A percentile compares a stretch with the other conserved stretches of the same genome.
phyloP scores from a whole-genome alignment of 2,888 invertebrate species.

The Xylophagus ater region DNA sequence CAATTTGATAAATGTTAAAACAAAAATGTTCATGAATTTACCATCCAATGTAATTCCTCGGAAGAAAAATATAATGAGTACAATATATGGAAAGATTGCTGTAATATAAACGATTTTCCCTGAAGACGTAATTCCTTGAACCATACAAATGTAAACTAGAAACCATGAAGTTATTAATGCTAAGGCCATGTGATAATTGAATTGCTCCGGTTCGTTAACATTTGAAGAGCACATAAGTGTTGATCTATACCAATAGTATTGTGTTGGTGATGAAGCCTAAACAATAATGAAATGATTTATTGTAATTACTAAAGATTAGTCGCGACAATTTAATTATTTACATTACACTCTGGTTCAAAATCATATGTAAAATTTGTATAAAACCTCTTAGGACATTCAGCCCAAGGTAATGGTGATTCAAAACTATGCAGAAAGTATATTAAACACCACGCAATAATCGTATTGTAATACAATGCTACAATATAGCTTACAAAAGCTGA shows the following conservation, averaged over 20 bases:
- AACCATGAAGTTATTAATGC: constrained; percentile 86
- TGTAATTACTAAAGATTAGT: too few relatives aligned
- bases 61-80: constrained; percentile 90
- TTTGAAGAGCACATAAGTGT: constrained; percentile 83
- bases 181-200: constrained; percentile 86
- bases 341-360: constrained; percentile 70
- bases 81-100: constrained; percentile 92
- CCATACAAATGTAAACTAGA: constrained; percentile 92
- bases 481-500: constrained; percentile 94
- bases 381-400: constrained; percentile 76
- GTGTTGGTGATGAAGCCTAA: constrained; percentile 79
- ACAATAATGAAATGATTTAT: constrained; percentile 18
- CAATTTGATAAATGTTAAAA: too few relatives aligned
- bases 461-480: constrained; percentile 94
- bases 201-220: constrained; percentile 71
- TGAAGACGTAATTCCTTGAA: constrained; percentile 93
- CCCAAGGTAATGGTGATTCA: constrained; percentile 83
- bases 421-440: constrained; percentile 92
- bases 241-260: constrained; percentile 91
- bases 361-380: constrained; percentile 69
- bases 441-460: constrained; percentile 95
- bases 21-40: constrained; percentile 44
- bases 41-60: constrained; percentile 85
- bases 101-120: constrained; percentile 95
- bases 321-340: constrained; percentile 39